phyloP scores from a whole-genome alignment of 2,797 vertebrate species.

The Oophaga sylvatica region DNA sequence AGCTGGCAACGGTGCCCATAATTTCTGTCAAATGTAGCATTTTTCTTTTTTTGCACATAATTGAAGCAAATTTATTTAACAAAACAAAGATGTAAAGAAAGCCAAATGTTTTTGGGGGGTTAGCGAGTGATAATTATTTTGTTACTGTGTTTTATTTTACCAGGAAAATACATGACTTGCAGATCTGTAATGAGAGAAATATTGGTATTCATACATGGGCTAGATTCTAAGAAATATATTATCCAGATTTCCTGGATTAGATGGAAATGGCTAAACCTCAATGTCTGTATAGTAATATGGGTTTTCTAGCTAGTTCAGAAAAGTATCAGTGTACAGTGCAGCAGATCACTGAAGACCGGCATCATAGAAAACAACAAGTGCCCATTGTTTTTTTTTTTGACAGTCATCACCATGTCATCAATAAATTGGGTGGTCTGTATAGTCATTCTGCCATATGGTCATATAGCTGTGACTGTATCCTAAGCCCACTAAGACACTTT shows the following conservation, averaged over 20 bases:
- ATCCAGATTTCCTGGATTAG: neutral
- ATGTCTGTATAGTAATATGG: neutral
- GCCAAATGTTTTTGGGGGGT: neutral
- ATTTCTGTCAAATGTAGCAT: too few relatives aligned
- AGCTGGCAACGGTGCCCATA: too few relatives aligned
- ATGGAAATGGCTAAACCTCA: neutral
- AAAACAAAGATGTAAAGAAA: too few relatives aligned
- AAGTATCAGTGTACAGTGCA: neutral
- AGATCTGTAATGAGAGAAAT: neutral
- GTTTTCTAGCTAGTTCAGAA: neutral
- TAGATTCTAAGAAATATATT: neutral
- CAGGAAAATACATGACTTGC: neutral
- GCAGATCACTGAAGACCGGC: neutral
- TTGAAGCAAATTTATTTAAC: too few relatives aligned
- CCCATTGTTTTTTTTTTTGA: neutral
- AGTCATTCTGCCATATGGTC: neutral
- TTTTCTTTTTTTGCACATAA: too few relatives aligned
- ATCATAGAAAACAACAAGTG: conserved; percentile 3
- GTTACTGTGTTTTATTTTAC: neutral
- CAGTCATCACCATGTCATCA: neutral
- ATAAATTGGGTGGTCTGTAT: conserved; percentile 41
- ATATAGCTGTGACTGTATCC: conserved; percentile 36
- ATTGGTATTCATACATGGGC: neutral
- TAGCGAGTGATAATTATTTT: neutral
- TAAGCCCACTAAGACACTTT: conserved; percentile 30